Evolutionary conservation across 2,888 invertebrate species (phyloP).

Genomic region (Argyresthia albistria): DNA sequence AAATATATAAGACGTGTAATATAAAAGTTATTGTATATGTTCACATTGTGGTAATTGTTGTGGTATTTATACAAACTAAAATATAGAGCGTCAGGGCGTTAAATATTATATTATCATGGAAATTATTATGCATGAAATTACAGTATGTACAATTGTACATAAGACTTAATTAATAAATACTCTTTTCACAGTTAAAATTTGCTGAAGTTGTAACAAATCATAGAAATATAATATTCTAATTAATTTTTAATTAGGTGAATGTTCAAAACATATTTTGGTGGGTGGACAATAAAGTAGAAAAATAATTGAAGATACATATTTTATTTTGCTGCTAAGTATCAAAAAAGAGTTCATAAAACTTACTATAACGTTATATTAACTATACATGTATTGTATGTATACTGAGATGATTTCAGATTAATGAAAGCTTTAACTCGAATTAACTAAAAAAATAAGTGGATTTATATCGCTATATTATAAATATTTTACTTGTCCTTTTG

Average conservation of each 20-base stretch:
- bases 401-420: neutral
- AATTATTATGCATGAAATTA: too few species aligned
- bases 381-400: constrained; percentile 3
- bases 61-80: constrained; percentile 33
- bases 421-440: constrained; percentile 63
- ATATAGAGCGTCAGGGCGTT: constrained; percentile 7
- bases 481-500: too few species aligned
- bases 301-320: constrained; percentile 17
- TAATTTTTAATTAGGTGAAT: constrained; percentile 19
- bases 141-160: too few species aligned
- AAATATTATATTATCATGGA: constrained; percentile 1
- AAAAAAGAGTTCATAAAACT: neutral
- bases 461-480: too few species aligned
- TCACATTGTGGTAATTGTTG: constrained; percentile 22
- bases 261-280: constrained; percentile 42
- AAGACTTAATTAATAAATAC: too few species aligned
- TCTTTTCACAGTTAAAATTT: too few species aligned
- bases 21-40: constrained; percentile 32
- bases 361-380: neutral
- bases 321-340: neutral
- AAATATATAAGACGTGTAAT: constrained; percentile 28
- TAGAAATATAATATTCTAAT: too few species aligned
- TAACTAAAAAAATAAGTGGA: constrained; percentile 33
- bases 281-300: constrained; percentile 65
- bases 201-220: too few species aligned